Base-by-base conservation (phyloP, 2,888 invertebrate species). In the Cylindroiulus punctatus region DNA sequence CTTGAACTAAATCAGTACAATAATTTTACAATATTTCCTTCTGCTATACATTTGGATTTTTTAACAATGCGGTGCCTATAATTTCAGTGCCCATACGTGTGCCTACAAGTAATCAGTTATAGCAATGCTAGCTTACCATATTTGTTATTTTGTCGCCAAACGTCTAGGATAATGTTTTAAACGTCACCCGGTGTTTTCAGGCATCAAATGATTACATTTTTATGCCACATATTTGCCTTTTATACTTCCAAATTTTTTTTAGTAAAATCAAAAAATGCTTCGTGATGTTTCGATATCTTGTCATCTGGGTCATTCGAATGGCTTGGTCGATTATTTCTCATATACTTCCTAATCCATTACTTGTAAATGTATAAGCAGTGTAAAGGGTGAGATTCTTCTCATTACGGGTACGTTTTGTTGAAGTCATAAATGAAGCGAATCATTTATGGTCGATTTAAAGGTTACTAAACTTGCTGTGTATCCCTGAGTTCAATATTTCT, bases 271-370 rank as follows among this genome's bases (percentile, higher is more conserved):
- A n/a, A 76, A 30, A 76, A 32, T 76, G 76, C 76, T 76, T 76
- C 76, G 76, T 76, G 76, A 76, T 76, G 76, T 76, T 76, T 76
- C 76, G 76, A 26, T 76, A 76, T 76, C 12, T 76, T 76, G 76
- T 76, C 76, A 76, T 76, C 26, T 76, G 26, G 76, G 76, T 76
- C 76, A 76, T 2, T 76, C 30, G 30, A 76, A 76, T 26, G 76
- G 76, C 76, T 26, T 76, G 76, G 76, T 30, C 30, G 76, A 76
- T 76, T 30, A 76, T 30, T 76, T 30, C 17, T 76, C 76, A 76
- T 17, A 26, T 4, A 76, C 76, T 30, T 26, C 76, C 76, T 26
- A 76, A 30, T 30, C 0, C 76, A 32, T 17, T 30, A 76, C 14
- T n/a, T 30, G 76, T 22, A 12, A n/a, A 36, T 36, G 0, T 76